Percentiles rank a stretch among this genome's conserved stretches.
Evolutionary conservation across 1,140 invertebrate genomes (phyloP).

Genomic region (Cherax quadricarinatus): DNA sequence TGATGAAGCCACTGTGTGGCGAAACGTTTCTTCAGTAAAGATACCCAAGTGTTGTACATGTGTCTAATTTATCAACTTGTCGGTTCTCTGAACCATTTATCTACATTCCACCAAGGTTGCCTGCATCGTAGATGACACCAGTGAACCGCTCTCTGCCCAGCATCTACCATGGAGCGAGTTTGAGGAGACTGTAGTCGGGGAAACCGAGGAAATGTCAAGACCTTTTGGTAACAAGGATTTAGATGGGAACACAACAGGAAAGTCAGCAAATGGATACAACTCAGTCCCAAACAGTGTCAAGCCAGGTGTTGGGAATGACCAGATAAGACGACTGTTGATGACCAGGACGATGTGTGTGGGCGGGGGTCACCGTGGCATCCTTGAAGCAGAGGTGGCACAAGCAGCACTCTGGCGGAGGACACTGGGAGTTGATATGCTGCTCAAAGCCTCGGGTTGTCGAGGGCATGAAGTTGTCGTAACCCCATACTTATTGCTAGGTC

Average conservation of each 20-base stretch:
- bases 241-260: not conserved
- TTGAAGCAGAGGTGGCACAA: slow-evolving; percentile 30
- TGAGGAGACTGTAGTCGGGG: not conserved
- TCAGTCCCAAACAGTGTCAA: not conserved
- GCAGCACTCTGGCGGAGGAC: slow-evolving; percentile 22
- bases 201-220: not conserved
- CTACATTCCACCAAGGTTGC: not conserved
- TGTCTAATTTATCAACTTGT: no score
- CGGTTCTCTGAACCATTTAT: no score
- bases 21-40: no score
- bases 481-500: not conserved
- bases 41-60: no score
- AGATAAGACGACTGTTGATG: no score
- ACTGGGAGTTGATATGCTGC: not conserved
- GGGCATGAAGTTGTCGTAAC: no score
- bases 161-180: not conserved
- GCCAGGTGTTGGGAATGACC: not conserved
- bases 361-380: not conserved
- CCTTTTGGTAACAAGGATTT: not conserved
- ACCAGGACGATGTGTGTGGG: slow-evolving; percentile 23
- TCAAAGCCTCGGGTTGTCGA: not conserved
- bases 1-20: no score
- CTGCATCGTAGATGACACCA: slow-evolving; percentile 10
- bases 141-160: slow-evolving; percentile 2
- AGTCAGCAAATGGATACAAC: not conserved